phyloP scores from a whole-genome alignment of 2,888 invertebrate genomes.

The Agrochola macilenta region DNA sequence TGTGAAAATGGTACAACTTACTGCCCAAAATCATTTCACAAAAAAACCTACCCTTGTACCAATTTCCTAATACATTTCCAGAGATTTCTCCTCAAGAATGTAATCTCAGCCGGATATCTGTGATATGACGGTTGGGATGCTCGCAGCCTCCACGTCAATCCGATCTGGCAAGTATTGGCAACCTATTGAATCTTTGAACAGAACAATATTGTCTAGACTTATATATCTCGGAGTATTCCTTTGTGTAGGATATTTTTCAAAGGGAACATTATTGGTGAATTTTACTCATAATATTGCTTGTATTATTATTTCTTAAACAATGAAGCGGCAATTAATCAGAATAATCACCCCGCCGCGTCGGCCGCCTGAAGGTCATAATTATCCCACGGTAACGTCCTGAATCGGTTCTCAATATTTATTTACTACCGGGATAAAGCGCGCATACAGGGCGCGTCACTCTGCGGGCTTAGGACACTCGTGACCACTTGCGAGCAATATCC shows the following conservation, averaged over 20 bases:
- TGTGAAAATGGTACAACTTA: not conserved
- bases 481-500: too few relatives aligned
- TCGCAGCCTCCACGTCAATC: slow-evolving; percentile 53
- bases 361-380: too few relatives aligned
- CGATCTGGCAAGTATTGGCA: slow-evolving; percentile 43
- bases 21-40: slow-evolving; percentile 14
- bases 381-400: too few relatives aligned
- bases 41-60: slow-evolving; percentile 29
- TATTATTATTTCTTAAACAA: not conserved
- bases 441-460: too few relatives aligned
- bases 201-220: slow-evolving; percentile 44
- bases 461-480: too few relatives aligned
- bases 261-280: not conserved
- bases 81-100: slow-evolving; percentile 39
- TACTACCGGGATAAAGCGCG: too few relatives aligned
- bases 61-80: slow-evolving; percentile 50
- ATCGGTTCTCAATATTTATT: too few relatives aligned
- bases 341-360: not conserved
- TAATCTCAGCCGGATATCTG: slow-evolving; percentile 59
- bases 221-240: slow-evolving; percentile 1
- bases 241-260: slow-evolving; percentile 1
- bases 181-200: slow-evolving; percentile 60
- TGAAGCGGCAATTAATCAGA: not conserved
- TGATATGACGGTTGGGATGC: slow-evolving; percentile 53
- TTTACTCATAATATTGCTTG: not conserved